Evolutionary conservation across 2,797 vertebrate genomes (phyloP).

Genomic region (Buceros bicornis): DNA sequence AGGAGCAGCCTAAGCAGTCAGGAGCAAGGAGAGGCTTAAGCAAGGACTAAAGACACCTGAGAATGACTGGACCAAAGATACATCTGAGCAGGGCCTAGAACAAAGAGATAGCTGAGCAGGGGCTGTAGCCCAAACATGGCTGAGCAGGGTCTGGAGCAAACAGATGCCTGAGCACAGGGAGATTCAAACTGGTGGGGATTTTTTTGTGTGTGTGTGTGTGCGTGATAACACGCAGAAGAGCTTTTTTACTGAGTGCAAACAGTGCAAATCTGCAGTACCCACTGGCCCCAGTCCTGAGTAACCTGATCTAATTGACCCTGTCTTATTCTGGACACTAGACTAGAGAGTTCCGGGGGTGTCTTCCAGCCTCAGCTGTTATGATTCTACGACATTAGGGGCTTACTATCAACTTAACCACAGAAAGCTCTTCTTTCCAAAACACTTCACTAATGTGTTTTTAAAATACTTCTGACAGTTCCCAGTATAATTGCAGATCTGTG

Average conservation of each 20-base stretch:
- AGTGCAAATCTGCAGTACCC: neutral
- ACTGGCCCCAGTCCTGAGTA: too few species aligned
- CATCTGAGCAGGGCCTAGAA: neutral
- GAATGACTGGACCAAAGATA: neutral
- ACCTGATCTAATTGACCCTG: neutral
- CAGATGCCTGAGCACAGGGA: neutral
- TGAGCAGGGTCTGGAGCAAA: too few species aligned
- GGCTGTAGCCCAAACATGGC: too few species aligned
- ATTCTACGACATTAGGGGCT: neutral
- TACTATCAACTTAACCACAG: neutral
- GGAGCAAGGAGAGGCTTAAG: neutral
- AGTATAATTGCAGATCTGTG: neutral
- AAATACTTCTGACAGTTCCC: neutral
- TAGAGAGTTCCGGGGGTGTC: neutral
- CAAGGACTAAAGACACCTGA: neutral
- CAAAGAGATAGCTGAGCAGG: neutral
- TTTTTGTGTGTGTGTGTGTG: neutral
- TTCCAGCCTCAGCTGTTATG: neutral
- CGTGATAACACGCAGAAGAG: neutral
- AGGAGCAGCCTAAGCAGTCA: neutral
- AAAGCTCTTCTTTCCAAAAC: neutral
- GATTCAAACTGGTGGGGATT: fast-evolving
- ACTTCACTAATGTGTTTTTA: neutral
- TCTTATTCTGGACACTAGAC: neutral
- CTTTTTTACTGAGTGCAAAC: neutral